Conservation (phyloP, 2,888 invertebrate species). For the Hyles lineata region DNA sequence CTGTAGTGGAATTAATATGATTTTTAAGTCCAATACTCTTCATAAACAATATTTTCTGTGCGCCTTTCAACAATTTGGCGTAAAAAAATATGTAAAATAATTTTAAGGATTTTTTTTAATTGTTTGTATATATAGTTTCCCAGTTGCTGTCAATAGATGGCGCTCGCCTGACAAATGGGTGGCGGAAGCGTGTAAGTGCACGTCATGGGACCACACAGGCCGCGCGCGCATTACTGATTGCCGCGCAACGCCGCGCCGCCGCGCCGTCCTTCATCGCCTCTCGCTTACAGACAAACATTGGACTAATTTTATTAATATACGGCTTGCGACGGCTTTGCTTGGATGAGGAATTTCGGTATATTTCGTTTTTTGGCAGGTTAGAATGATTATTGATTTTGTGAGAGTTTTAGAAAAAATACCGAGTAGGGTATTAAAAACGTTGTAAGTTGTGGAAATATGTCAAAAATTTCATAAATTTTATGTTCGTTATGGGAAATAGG, state of each 20-base stretch:
- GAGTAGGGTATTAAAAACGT: too few species aligned
- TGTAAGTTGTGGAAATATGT: too few species aligned
- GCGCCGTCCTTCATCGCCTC: constrained; percentile 11
- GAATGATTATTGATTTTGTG: background rate
- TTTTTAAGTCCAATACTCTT: too few species aligned
- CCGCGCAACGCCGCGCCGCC: constrained; percentile 11
- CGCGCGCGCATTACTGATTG: constrained; percentile 47
- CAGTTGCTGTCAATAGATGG: constrained; percentile 30
- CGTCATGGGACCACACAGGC: constrained; percentile 65
- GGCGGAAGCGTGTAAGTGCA: constrained; percentile 37
- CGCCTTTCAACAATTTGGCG: too few species aligned
- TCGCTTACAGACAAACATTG: constrained; percentile 34
- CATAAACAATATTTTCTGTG: too few species aligned
- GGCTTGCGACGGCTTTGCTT: background rate
- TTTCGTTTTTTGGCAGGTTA: background rate
- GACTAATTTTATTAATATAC: constrained; percentile 41
- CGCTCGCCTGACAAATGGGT: constrained; percentile 38
- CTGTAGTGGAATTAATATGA: too few species aligned
- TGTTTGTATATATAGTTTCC: background rate
- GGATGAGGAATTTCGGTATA: background rate
- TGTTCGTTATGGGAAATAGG: too few species aligned
- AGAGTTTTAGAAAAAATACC: too few species aligned
- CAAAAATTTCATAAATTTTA: too few species aligned
- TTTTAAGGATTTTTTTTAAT: background rate
- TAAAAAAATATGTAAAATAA: too few species aligned